These are phyloP conservation scores for Dermatemys mawii DNA, from an alignment of 2,113 vertebrate genomes.

Conservation along the genomic window DNA sequence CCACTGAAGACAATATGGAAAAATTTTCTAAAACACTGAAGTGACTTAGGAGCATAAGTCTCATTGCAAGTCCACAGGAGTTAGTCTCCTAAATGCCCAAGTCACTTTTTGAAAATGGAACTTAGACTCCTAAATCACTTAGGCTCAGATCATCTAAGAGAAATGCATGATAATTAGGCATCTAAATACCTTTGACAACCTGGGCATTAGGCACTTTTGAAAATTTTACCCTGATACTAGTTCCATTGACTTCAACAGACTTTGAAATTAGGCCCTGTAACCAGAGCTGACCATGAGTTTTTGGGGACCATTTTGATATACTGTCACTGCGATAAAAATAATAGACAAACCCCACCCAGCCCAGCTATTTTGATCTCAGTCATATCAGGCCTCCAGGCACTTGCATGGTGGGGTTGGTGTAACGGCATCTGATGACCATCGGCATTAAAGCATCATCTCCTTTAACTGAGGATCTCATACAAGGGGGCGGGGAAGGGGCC, in stretches of 20 bases:
- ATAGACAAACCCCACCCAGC: neutral
- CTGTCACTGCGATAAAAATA: neutral
- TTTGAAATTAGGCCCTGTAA: neutral
- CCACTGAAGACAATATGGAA: neutral
- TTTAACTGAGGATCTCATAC: neutral
- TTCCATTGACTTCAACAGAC: neutral
- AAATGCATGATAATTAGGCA: neutral
- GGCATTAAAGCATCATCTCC: neutral
- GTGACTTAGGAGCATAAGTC: neutral
- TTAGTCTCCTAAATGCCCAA: neutral
- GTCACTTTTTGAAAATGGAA: neutral
- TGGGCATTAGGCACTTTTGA: neutral
- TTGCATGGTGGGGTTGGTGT: neutral
- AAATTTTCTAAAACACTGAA: neutral
- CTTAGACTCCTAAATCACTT: neutral
- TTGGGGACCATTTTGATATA: too few relatives aligned
- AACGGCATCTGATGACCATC: neutral
- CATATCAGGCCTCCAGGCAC: neutral
- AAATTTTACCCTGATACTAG: too few relatives aligned
- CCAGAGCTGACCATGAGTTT: too few relatives aligned
- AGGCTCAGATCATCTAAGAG: neutral
- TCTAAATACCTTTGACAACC: neutral
- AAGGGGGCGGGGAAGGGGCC: neutral
- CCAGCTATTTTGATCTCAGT: neutral
- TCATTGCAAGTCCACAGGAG: neutral